Evolutionary conservation across 2,888 invertebrate genomes (phyloP).

Genomic region (Chorisops tibialis): DNA sequence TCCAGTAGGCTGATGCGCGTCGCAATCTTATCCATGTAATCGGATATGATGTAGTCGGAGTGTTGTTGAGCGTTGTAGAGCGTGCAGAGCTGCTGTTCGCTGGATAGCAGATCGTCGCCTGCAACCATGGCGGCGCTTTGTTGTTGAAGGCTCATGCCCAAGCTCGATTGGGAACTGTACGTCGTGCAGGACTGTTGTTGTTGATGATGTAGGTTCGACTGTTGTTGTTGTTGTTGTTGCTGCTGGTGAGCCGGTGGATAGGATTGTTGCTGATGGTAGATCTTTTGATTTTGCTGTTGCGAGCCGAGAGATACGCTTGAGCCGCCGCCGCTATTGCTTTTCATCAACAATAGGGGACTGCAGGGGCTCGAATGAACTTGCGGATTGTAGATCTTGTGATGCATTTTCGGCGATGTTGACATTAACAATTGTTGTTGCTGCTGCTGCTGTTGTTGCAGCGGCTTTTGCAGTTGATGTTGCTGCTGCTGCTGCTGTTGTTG

Average conservation of each 20-base stretch:
- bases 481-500: conserved; percentile 27
- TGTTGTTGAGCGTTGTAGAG: conserved; percentile 55
- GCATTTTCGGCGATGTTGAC: conserved; percentile 35
- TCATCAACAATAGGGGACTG: conserved; percentile 32
- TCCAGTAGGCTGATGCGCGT: conserved; percentile 83
- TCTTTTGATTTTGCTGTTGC: conserved; percentile 17
- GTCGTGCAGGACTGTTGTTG: conserved; percentile 12
- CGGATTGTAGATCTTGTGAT: conserved; percentile 32
- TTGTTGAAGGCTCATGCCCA: not conserved
- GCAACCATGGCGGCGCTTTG: not conserved
- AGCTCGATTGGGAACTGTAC: not conserved
- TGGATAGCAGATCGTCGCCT: conserved; percentile 34
- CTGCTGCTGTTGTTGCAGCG: conserved; percentile 12
- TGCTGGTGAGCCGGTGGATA: not conserved
- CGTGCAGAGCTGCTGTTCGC: conserved; percentile 46
- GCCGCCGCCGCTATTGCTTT: conserved; percentile 26
- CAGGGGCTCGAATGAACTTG: conserved; percentile 36
- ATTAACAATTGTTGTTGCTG: conserved; percentile 32
- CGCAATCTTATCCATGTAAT: conserved; percentile 87
- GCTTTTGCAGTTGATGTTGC: not conserved
- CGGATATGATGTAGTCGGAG: conserved; percentile 76
- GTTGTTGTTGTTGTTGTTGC: not conserved
- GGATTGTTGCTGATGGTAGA: not conserved
- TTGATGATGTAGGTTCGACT: conserved; percentile 3
- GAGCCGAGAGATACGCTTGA: not conserved